phyloP scores from a whole-genome alignment of 2,888 invertebrate species.

The Anarsia innoxiella region DNA sequence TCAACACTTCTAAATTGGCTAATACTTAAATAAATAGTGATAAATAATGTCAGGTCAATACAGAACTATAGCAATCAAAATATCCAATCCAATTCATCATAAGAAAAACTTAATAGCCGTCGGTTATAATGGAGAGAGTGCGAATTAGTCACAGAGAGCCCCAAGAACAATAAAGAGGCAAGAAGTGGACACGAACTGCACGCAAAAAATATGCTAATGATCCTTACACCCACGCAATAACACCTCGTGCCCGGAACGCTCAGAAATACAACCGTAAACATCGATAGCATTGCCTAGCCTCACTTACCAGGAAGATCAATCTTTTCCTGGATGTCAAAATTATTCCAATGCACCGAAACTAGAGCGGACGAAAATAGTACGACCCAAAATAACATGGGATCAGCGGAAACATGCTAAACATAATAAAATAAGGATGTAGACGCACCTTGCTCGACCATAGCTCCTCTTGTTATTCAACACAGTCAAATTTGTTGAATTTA shows the following conservation, averaged over 20 bases:
- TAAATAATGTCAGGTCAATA: no score
- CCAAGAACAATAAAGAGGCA: constrained; percentile 1
- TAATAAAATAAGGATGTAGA: constrained; percentile 10
- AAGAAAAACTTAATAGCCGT: no score
- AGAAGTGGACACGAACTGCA: neutral
- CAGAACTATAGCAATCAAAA: no score
- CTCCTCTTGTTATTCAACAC: constrained; percentile 11
- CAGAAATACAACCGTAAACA: neutral
- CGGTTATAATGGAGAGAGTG: constrained; percentile 4
- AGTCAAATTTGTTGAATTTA: constrained; percentile 23
- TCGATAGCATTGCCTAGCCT: constrained; percentile 26
- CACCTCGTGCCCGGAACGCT: neutral
- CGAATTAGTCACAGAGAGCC: neutral
- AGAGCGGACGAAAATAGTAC: constrained; percentile 73
- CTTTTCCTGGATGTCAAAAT: constrained; percentile 68
- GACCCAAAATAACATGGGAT: constrained; percentile 60
- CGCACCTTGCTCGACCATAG: constrained; percentile 16
- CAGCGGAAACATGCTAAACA: constrained; percentile 14
- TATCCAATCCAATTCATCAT: no score
- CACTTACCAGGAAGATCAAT: constrained; percentile 61
- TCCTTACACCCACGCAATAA: constrained; percentile 35
- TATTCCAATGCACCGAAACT: constrained; percentile 66
- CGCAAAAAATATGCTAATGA: constrained; percentile 45
- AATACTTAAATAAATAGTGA: no score
- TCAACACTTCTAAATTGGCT: no score